These are phyloP conservation scores for Xiphophorus maculatus DNA, from an alignment of 2,113 vertebrate species.

Conservation along the genomic window DNA sequence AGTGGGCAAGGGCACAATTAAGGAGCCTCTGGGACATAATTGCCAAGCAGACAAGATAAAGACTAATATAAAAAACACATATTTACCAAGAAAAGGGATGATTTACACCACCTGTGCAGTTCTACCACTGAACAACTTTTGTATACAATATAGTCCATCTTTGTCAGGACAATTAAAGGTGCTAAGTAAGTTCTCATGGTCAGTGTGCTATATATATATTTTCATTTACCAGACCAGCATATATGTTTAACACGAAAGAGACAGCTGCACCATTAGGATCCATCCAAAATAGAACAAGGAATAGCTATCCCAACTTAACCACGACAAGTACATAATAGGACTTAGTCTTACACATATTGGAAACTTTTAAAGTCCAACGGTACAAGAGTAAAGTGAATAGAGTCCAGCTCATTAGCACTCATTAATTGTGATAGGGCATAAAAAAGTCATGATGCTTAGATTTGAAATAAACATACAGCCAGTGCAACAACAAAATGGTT, in stretches of 20 bases:
- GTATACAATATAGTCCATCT: background rate
- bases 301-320: background rate
- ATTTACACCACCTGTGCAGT: no score
- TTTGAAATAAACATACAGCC: background rate
- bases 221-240: conserved; percentile 38
- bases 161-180: conserved; percentile 6
- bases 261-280: conserved; percentile 41
- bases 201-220: conserved; percentile 26
- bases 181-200: conserved; percentile 22
- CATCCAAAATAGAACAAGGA: conserved; percentile 42
- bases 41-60: conserved; percentile 9
- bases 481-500: background rate
- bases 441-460: no score
- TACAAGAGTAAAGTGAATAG: no score
- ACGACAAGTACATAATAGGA: conserved; percentile 12
- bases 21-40: conserved; percentile 34
- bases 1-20: conserved; percentile 34
- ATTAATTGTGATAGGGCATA: no score
- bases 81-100: background rate
- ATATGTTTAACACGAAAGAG: conserved; percentile 19
- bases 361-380: no score
- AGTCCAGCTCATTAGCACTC: background rate
- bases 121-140: no score
- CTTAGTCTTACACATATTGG: conserved; percentile 11
- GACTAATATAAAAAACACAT: conserved; percentile 24